Percentiles rank a stretch among this genome's conserved stretches.
phyloP scores from a whole-genome alignment of 2,113 vertebrate genomes.

The Bujurquina vittata region DNA sequence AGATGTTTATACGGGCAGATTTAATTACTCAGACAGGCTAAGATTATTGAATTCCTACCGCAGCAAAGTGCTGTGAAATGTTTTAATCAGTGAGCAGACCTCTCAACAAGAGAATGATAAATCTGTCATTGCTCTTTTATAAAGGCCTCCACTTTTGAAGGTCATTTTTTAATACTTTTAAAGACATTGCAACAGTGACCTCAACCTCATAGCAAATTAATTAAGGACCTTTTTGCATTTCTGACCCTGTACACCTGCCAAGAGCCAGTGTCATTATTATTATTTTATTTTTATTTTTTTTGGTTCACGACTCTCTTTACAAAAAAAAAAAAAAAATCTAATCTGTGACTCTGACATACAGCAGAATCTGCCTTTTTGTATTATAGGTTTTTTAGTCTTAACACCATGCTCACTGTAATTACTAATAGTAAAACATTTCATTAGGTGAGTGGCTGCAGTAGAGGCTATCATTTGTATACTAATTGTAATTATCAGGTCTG shows the following conservation, averaged over 20 bases:
- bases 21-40: background rate
- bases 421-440: constrained; percentile 11
- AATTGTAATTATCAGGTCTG: constrained; percentile 43
- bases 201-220: background rate
- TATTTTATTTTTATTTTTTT: background rate
- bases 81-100: background rate
- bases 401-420: constrained; percentile 11
- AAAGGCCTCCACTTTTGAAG: background rate
- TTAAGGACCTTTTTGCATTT: background rate
- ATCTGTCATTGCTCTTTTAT: background rate
- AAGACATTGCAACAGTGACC: background rate
- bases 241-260: background rate
- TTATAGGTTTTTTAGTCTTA: background rate
- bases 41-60: background rate
- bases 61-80: background rate
- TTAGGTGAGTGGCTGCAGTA: constrained; percentile 22
- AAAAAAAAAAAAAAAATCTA: background rate
- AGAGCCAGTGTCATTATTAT: background rate
- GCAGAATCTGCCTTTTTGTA: background rate
- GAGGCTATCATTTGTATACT: background rate
- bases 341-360: background rate
- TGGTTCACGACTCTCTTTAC: background rate
- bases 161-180: background rate
- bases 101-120: background rate
- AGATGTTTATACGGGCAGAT: background rate